Evolutionary conservation across 2,888 invertebrate genomes (phyloP).

Genomic region (Drosophila basisetae): DNA sequence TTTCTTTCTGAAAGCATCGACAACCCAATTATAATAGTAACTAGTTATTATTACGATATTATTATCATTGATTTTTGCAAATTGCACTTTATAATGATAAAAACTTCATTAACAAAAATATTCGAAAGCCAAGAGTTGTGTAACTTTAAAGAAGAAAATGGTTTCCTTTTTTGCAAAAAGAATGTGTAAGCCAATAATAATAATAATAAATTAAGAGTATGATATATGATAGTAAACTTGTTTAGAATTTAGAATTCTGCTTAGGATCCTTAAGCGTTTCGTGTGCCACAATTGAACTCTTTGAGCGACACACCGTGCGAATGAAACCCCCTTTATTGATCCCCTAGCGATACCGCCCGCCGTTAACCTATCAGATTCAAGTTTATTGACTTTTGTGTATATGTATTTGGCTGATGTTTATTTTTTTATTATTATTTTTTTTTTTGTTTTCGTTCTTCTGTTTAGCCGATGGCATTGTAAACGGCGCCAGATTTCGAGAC

Average conservation of each 20-base stretch:
- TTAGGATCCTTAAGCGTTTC: slow-evolving; percentile 6
- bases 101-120: neutral
- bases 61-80: neutral
- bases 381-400: slow-evolving; percentile 75
- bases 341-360: slow-evolving; percentile 47
- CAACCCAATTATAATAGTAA: too few relatives aligned
- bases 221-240: neutral
- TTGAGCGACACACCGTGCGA: neutral
- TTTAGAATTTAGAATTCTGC: neutral
- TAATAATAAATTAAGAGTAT: neutral
- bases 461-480: slow-evolving; percentile 76
- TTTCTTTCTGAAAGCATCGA: neutral
- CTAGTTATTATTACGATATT: neutral
- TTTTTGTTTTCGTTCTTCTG: slow-evolving; percentile 33
- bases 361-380: slow-evolving; percentile 62
- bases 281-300: neutral
- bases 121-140: too few relatives aligned
- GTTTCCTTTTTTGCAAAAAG: neutral
- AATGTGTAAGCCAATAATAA: neutral
- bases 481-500: slow-evolving; percentile 78
- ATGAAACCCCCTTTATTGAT: slow-evolving; percentile 31
- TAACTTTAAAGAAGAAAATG: neutral
- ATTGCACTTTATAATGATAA: neutral
- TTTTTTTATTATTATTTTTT: slow-evolving; percentile 3
- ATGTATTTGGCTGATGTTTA: slow-evolving; percentile 76